Evolutionary conservation across 2,888 invertebrate genomes (phyloP).

Genomic region (Cepaea hortensis): DNA sequence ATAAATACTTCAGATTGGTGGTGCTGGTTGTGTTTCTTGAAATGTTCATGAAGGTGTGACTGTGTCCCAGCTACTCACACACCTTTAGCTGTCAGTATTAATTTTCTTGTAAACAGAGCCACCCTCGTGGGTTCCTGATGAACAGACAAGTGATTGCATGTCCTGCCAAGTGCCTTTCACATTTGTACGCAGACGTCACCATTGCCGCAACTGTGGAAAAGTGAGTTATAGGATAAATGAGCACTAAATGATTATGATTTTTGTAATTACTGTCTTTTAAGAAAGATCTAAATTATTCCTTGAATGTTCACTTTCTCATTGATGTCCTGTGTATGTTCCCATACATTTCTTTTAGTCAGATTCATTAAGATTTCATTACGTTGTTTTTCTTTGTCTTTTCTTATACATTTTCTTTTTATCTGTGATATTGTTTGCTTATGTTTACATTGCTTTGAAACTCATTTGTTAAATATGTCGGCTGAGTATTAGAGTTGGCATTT

Average conservation of each 20-base stretch:
- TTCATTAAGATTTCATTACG: too few species aligned
- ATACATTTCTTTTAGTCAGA: not conserved
- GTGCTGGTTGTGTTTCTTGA: not conserved
- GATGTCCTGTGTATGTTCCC: too few species aligned
- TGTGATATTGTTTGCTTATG: too few species aligned
- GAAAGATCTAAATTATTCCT: too few species aligned
- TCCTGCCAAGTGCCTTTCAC: conserved; percentile 94
- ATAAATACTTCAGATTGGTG: not conserved
- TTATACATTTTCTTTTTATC: too few species aligned
- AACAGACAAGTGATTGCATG: conserved; percentile 93
- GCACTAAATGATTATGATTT: too few species aligned
- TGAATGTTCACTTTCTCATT: too few species aligned
- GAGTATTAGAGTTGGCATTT: too few species aligned
- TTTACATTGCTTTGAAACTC: too few species aligned
- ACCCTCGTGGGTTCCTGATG: conserved; percentile 96
- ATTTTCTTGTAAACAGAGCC: conserved; percentile 77
- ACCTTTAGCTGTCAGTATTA: not conserved
- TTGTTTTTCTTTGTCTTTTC: too few species aligned
- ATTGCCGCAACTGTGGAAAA: conserved; percentile 96
- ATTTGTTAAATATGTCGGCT: too few species aligned
- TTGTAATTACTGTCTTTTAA: too few species aligned
- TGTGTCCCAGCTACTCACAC: not conserved
- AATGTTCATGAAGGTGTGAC: not conserved
- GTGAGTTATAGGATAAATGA: conserved; percentile 59
- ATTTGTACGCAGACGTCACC: conserved; percentile 94